Conservation (phyloP, 2,113 vertebrate genomes). For the Todiramphus saurophagus region DNA sequence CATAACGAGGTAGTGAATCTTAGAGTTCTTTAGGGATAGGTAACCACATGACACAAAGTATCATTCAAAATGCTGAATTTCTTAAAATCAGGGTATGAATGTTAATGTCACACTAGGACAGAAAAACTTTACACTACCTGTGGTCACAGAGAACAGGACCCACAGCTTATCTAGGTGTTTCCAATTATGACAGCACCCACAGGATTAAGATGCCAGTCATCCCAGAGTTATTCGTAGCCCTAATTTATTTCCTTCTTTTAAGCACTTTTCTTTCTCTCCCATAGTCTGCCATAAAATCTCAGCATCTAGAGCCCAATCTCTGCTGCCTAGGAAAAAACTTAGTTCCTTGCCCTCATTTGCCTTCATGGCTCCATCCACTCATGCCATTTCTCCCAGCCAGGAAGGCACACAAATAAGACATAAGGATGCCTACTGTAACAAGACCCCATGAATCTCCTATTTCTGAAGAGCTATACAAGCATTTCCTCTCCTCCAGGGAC, state of each 20-base stretch:
- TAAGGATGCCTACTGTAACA: neutral
- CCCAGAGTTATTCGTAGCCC: neutral
- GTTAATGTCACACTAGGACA: neutral
- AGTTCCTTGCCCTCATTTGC: neutral
- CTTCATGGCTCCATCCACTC: neutral
- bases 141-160: neutral
- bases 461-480: slow-evolving; percentile 16
- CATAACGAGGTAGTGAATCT: neutral
- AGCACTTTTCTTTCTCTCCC: neutral
- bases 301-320: neutral
- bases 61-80: neutral
- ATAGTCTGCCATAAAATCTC: neutral
- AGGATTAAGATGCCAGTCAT: neutral
- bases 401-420: slow-evolving; percentile 8
- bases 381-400: neutral
- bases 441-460: slow-evolving; percentile 12
- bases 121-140: neutral
- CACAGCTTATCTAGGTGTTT: neutral
- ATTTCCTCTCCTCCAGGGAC: slow-evolving; percentile 37
- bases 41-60: neutral
- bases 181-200: neutral
- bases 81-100: neutral
- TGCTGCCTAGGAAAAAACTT: neutral
- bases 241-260: neutral
- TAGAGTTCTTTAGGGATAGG: neutral